phyloP scores from a whole-genome alignment of 2,797 vertebrate genomes.

The Sternarchorhynchus goeldii region DNA sequence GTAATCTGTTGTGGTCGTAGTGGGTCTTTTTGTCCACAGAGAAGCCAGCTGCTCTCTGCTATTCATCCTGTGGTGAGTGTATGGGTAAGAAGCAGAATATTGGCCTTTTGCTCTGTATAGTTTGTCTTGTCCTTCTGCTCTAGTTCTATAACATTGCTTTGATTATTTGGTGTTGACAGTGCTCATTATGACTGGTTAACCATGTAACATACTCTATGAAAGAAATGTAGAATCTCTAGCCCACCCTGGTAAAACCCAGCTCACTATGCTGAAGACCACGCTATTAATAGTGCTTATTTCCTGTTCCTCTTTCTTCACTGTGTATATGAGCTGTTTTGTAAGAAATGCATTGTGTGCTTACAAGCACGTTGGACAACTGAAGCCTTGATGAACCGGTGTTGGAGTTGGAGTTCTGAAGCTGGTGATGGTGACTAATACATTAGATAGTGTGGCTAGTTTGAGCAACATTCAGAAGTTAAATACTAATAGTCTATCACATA shows the following conservation, averaged over 20 bases:
- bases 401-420: background rate
- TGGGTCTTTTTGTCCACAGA: slow-evolving; percentile 15
- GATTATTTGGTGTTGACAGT: background rate
- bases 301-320: slow-evolving; percentile 43
- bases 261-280: background rate
- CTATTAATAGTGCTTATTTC: slow-evolving; percentile 54
- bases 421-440: background rate
- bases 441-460: too few relatives aligned
- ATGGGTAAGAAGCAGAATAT: slow-evolving; percentile 17
- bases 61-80: slow-evolving; percentile 41
- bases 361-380: background rate
- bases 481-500: background rate
- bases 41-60: slow-evolving; percentile 28
- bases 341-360: background rate
- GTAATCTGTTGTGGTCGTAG: slow-evolving; percentile 10
- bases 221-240: background rate
- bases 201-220: background rate
- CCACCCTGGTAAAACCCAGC: slow-evolving; percentile 5
- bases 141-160: background rate
- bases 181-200: background rate
- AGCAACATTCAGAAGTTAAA: background rate
- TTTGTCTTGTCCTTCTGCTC: background rate
- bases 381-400: background rate
- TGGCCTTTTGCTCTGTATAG: slow-evolving; percentile 1
- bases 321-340: slow-evolving; percentile 20